Percentiles rank a stretch among this genome's conserved stretches.
Evolutionary conservation across 2,888 invertebrate genomes (phyloP).

Genomic region (Microctonus brassicae): DNA sequence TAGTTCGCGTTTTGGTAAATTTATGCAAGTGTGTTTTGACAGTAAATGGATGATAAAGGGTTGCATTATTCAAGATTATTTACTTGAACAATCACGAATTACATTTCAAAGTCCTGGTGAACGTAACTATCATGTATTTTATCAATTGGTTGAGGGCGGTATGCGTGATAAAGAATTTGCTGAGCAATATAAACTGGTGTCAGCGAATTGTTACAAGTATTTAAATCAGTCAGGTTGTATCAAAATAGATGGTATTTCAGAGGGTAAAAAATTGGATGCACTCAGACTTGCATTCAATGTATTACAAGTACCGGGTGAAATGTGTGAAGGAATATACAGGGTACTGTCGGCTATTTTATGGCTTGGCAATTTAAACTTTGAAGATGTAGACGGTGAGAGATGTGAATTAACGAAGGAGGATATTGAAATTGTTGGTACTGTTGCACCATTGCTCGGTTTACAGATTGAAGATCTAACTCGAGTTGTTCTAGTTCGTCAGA

Average conservation of each 20-base stretch:
- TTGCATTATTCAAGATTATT: constrained; percentile 91
- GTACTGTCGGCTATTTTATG: constrained; percentile 90
- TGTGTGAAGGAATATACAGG: constrained; percentile 91
- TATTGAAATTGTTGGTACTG: constrained; percentile 79
- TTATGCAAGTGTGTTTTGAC: constrained; percentile 94
- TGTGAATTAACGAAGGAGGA: constrained; percentile 82
- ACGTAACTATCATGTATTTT: constrained; percentile 93
- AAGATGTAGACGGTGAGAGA: constrained; percentile 89
- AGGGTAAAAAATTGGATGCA: constrained; percentile 83
- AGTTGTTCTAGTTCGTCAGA: constrained; percentile 84
- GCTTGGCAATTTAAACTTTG: constrained; percentile 89
- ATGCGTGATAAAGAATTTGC: constrained; percentile 84
- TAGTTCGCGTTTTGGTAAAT: constrained; percentile 94
- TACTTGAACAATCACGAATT: constrained; percentile 90
- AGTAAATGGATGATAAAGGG: constrained; percentile 90
- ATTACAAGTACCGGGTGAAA: constrained; percentile 85
- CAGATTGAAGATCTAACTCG: constrained; percentile 81
- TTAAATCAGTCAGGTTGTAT: constrained; percentile 84
- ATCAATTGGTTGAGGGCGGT: constrained; percentile 90
- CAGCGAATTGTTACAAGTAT: constrained; percentile 85
- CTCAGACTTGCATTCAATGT: constrained; percentile 90
- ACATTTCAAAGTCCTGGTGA: constrained; percentile 91
- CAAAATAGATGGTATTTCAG: constrained; percentile 76
- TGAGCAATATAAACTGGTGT: constrained; percentile 79
- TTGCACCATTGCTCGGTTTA: constrained; percentile 82